Base-by-base conservation (phyloP, 2,888 invertebrate genomes). In the Leptinotarsa peninsularis region DNA sequence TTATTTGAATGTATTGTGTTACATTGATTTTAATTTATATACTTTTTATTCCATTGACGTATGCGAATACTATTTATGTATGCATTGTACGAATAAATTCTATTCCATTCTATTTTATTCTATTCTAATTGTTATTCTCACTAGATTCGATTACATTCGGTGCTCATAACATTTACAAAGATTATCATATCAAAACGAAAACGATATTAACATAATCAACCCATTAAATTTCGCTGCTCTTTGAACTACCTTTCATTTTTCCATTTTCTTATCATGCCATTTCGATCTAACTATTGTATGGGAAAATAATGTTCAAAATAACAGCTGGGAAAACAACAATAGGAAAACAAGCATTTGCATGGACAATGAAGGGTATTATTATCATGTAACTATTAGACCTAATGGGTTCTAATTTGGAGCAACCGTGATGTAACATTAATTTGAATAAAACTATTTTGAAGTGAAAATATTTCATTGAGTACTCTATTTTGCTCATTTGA, bases 331-430 rank as follows among this genome's bases (percentile, higher is more conserved):
- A 56, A 56, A 56, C 21, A 52, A 68, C 68, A 69, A 69, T 69
- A 54, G 69, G 56, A 69, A 56, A 56, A 18, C 27, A 23, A 69
- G 56, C 69, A 69, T n/a, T 69, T 69, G 69, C 69, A 69, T 69
- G 69, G 14, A 69, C 69, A 69, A 56, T 69, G 56, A 69, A 23
- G 43, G 69, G n/a, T 69, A 43, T 69, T 56, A 27, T n/a, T 10
- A 13, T 43, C 3, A 10, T 1, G 10, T 43, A 43, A 43, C 10
- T 43, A 43, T 43, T 10, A 43, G 10, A 43, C 10, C 43, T 43
- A 10, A 10, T 43, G 43, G 43, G 23, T 58, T 58, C 15, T 21
- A 23, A 23, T 14, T 58, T 58, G 58, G 13, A 23, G 27, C 14
- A 4, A 23, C 27, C 23, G 21, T 58, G 58, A 58, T 58, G 21